A percentile compares a stretch with the other conserved stretches of the same genome.
phyloP scores from a whole-genome alignment of 2,113 vertebrate genomes.

The Nothocercus nigrocapillus region DNA sequence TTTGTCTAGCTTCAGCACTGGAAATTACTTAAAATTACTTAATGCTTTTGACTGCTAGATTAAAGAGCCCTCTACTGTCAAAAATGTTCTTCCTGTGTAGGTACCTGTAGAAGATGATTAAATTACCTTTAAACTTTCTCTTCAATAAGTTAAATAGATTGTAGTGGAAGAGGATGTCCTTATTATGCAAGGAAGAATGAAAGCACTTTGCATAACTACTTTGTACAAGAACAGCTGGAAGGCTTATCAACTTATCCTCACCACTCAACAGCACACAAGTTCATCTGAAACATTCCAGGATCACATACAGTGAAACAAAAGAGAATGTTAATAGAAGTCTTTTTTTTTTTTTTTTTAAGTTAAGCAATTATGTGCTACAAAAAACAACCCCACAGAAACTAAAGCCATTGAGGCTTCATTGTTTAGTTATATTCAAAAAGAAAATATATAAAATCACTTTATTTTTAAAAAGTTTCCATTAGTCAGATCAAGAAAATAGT shows the following conservation, averaged over 20 bases:
- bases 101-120: background rate
- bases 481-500: background rate
- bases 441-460: background rate
- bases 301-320: background rate
- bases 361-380: background rate
- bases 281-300: background rate
- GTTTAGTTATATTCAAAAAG: background rate
- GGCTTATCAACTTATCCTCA: background rate
- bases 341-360: background rate
- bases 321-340: background rate
- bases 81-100: background rate
- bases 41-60: background rate
- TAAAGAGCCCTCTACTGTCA: background rate
- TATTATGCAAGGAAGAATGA: background rate
- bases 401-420: background rate
- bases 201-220: conserved; percentile 32
- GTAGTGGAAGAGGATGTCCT: background rate
- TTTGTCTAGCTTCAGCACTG: background rate
- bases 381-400: background rate
- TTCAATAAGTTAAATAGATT: background rate
- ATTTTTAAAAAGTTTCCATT: background rate
- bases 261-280: background rate
- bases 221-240: conserved; percentile 19
- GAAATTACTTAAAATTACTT: background rate
- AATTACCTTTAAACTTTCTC: background rate